Evolutionary conservation across 2,888 invertebrate species (phyloP).

Genomic region (Alitta virens): DNA sequence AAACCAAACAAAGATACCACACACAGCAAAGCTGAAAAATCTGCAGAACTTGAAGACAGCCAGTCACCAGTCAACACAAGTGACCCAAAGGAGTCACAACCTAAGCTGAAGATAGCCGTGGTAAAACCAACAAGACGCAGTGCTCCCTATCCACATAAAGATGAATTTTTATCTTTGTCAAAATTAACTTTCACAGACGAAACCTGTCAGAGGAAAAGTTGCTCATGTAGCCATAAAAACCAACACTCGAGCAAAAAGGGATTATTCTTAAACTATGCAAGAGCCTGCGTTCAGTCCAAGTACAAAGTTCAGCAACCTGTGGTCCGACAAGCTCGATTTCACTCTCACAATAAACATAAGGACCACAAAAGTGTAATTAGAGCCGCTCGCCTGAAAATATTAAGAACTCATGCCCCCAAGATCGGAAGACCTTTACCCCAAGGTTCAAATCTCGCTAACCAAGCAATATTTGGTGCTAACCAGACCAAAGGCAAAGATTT

Average conservation of each 20-base stretch:
- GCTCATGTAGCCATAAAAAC: background rate
- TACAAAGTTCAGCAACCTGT: background rate
- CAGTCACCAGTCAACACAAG: too few relatives aligned
- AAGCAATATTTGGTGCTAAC: background rate
- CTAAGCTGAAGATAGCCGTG: background rate
- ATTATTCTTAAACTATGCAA: slow-evolving; percentile 13
- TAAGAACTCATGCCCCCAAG: background rate
- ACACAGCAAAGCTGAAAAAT: too few relatives aligned
- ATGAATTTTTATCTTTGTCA: background rate
- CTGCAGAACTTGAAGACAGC: too few relatives aligned
- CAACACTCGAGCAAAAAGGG: background rate
- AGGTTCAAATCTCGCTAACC: background rate
- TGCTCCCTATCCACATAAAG: background rate
- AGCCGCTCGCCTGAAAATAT: slow-evolving; percentile 38
- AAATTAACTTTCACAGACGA: background rate
- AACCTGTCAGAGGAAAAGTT: background rate
- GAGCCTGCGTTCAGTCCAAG: background rate
- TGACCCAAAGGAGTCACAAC: too few relatives aligned
- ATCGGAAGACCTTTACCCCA: too few relatives aligned
- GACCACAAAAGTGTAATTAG: slow-evolving; percentile 41
- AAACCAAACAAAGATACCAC: too few relatives aligned
- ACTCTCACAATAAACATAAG: slow-evolving; percentile 41
- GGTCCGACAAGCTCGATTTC: slow-evolving; percentile 34
- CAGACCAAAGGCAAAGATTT: background rate
- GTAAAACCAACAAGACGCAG: background rate